These are phyloP conservation scores for Bombus breviceps DNA, from an alignment of 1,140 invertebrate genomes.

Conservation along the genomic window DNA sequence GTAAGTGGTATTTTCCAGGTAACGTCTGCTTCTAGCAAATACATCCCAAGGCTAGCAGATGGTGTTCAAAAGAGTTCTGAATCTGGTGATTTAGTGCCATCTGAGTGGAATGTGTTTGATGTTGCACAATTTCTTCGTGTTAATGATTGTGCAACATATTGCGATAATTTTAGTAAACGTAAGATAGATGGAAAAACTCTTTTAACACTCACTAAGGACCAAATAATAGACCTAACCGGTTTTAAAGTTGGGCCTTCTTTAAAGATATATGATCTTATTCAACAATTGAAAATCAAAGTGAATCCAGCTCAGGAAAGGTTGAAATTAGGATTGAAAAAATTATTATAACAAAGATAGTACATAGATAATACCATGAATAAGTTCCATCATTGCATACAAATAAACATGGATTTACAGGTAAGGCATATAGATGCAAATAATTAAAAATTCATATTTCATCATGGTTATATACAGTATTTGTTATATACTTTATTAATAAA, in stretches of 20 bases:
- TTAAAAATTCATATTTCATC: slow-evolving; percentile 18
- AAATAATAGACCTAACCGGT: slow-evolving; percentile 93
- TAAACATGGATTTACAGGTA: slow-evolving; percentile 76
- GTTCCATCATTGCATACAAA: slow-evolving; percentile 66
- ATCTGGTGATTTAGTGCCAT: slow-evolving; percentile 86
- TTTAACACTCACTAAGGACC: slow-evolving; percentile 92
- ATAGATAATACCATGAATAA: slow-evolving; percentile 66
- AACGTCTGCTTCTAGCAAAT: slow-evolving; percentile 82
- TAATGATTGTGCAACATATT: slow-evolving; percentile 95
- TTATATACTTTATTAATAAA: slow-evolving; percentile 50
- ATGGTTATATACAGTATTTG: slow-evolving; percentile 35
- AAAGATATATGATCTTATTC: slow-evolving; percentile 96
- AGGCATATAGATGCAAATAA: slow-evolving; percentile 51
- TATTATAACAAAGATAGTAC: slow-evolving; percentile 76
- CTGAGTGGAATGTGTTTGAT: slow-evolving; percentile 91
- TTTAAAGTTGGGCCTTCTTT: slow-evolving; percentile 97
- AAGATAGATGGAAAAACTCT: slow-evolving; percentile 92
- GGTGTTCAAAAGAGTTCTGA: slow-evolving; percentile 78
- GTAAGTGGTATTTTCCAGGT: slow-evolving; percentile 72
- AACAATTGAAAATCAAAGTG: slow-evolving; percentile 92
- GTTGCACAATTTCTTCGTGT: slow-evolving; percentile 94
- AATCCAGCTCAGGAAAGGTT: slow-evolving; percentile 89
- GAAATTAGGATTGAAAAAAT: slow-evolving; percentile 82
- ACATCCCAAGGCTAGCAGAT: slow-evolving; percentile 88
- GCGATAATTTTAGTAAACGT: slow-evolving; percentile 91